Conservation (phyloP, 1,140 invertebrate genomes). For the Lordiphosa clarofinis region DNA sequence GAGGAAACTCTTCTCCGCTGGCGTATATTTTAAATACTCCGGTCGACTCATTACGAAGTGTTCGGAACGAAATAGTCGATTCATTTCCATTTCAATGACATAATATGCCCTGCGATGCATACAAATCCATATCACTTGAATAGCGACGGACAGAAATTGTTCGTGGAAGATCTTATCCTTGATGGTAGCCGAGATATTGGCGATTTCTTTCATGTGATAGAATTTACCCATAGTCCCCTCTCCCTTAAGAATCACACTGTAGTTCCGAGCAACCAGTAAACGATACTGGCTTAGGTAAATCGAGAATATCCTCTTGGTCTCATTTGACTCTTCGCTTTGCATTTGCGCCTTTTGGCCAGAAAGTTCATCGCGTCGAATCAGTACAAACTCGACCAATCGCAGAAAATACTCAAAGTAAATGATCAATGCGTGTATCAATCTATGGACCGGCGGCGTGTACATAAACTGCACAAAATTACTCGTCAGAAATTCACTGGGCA, state of each 20-base stretch:
- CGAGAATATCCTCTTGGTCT: constrained; percentile 61
- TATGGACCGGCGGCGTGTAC: constrained; percentile 48
- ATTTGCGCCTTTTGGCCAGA: constrained; percentile 44
- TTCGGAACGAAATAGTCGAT: constrained; percentile 68
- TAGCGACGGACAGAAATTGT: constrained; percentile 59
- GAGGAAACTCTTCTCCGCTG: constrained; percentile 47
- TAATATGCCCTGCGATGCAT: constrained; percentile 62
- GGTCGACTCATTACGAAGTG: constrained; percentile 49
- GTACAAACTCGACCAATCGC: constrained; percentile 63
- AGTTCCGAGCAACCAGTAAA: constrained; percentile 65
- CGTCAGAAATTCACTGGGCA: constrained; percentile 56
- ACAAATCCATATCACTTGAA: constrained; percentile 65
- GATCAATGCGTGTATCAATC: constrained; percentile 57
- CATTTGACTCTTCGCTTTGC: constrained; percentile 62
- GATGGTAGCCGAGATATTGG: constrained; percentile 57
- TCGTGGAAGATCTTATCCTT: constrained; percentile 61
- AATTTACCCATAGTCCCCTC: constrained; percentile 51
- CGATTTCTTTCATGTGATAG: constrained; percentile 57
- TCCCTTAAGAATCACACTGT: constrained; percentile 59
- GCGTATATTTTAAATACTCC: constrained; percentile 45
- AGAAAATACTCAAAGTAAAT: constrained; percentile 76
- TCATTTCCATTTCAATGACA: constrained; percentile 68
- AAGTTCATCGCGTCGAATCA: constrained; percentile 66
- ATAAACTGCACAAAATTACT: constrained; percentile 57
- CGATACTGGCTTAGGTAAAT: constrained; percentile 63